Base-by-base conservation (phyloP, 2,113 vertebrate species). In the Ceyx cyanopectus region DNA sequence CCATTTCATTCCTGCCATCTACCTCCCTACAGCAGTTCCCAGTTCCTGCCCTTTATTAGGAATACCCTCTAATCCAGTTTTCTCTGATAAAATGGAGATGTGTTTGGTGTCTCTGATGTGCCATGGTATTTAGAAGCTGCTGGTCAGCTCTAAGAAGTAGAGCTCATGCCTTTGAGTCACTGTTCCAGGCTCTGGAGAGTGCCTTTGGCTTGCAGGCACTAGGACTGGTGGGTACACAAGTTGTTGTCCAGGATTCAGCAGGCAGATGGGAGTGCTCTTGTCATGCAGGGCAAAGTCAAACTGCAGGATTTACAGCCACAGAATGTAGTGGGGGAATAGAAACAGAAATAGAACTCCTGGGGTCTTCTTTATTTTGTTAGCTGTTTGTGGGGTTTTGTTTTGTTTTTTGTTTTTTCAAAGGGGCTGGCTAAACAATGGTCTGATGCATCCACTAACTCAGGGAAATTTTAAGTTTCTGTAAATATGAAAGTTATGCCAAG, bases 401-500 rank as follows among this genome's bases (percentile, higher is more conserved):
- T 46, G 16, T 46, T 19, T 46, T 46, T 46, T 45, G 45, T 45
- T 46, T 50, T 21, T 22, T 22, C 48, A 81, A 66, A 46, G 16
- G 34, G 15, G 51, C 67, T 87, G 63, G 72, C 87, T 89, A 70
- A 91, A 67, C 37, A 62, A 61, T 74, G 51, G 24, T 87, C 76
- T 87, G 69, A 87, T 89, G 40, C 48, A 81, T 92, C 63, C 43
- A 34, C 29, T 92, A 89, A 94, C 93, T 96, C 95, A 95, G 95
- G 95, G 94, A 94, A 87, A 91, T 73, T 91, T 89, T 40, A 83
- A 94, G 90, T 94, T 95, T 74, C 94, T 95, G 78, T 89, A 80
- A 74, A 80, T 87, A 73, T 62, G 87, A 60, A 84, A 65, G 66
- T 41, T 85, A 69, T 46, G 51, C 81, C 43, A 53, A 95, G 87